phyloP scores from a whole-genome alignment of 35 echinoderm and acorn worm species.

The Amphiura filiformis region DNA sequence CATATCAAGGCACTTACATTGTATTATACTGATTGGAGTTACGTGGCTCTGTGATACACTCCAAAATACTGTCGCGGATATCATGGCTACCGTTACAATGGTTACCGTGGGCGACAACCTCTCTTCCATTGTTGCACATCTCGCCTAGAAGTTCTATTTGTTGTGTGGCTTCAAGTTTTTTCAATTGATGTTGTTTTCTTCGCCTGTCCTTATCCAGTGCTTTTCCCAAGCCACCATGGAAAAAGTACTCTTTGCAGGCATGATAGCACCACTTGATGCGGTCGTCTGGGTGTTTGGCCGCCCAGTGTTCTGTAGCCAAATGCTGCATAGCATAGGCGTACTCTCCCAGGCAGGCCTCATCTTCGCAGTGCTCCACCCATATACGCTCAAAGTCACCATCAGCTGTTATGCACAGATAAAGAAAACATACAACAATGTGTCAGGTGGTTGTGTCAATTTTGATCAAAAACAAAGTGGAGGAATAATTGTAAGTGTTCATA shows the following conservation, averaged over 20 bases:
- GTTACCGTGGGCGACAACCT: neutral
- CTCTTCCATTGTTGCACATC: slow-evolving; percentile 24
- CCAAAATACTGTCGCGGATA: neutral
- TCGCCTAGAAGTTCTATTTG: slow-evolving; percentile 20
- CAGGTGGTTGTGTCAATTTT: neutral
- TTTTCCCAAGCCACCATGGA: slow-evolving; percentile 73
- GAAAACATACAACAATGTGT: slow-evolving; percentile 1
- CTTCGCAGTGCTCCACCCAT: slow-evolving; percentile 91
- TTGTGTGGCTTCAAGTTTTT: neutral
- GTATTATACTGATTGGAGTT: slow-evolving; percentile 80
- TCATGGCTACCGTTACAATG: slow-evolving; percentile 35
- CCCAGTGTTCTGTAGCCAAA: slow-evolving; percentile 94
- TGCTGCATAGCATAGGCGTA: slow-evolving; percentile 99
- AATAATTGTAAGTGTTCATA: no score
- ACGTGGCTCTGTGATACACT: neutral
- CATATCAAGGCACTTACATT: slow-evolving; percentile 69
- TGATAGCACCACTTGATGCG: slow-evolving; percentile 95
- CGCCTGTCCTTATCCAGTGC: slow-evolving; percentile 76
- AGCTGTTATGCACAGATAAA: slow-evolving; percentile 44
- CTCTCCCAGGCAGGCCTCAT: slow-evolving; percentile 87
- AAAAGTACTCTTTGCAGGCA: slow-evolving; percentile 92
- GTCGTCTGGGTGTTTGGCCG: slow-evolving; percentile 85
- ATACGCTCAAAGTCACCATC: slow-evolving; percentile 93
- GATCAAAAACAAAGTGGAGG: no score
- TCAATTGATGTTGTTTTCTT: slow-evolving; percentile 46